phyloP scores from a whole-genome alignment of 2,797 vertebrate genomes.

The Varecia variegata region DNA sequence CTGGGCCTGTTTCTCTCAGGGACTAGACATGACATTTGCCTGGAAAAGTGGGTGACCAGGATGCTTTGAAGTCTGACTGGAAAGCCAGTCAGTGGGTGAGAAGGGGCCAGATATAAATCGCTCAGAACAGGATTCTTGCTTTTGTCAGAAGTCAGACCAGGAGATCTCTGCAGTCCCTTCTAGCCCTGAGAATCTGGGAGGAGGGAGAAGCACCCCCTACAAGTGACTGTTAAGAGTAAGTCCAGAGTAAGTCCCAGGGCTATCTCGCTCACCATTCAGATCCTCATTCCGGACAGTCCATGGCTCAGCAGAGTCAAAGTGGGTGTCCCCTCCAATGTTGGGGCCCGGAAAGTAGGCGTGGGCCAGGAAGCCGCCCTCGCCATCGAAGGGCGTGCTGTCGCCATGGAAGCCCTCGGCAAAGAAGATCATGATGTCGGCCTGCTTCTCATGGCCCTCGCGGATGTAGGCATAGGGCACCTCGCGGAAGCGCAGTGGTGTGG shows the following conservation, averaged over 20 bases:
- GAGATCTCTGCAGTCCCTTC: neutral
- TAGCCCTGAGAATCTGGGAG: neutral
- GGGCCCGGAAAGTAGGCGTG: slow-evolving; percentile 95
- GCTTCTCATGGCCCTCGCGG: slow-evolving; percentile 87
- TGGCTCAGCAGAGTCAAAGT: slow-evolving; percentile 94
- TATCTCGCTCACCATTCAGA: slow-evolving; percentile 88
- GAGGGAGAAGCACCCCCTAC: neutral
- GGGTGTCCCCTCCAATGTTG: slow-evolving; percentile 94
- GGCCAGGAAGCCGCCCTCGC: slow-evolving; percentile 94
- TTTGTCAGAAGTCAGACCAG: slow-evolving; percentile 6
- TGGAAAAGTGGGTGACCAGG: neutral
- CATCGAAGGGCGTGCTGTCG: slow-evolving; percentile 95
- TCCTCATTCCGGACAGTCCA: slow-evolving; percentile 92
- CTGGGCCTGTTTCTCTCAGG: neutral
- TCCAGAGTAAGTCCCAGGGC: neutral
- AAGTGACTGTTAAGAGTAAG: neutral
- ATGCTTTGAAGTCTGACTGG: neutral
- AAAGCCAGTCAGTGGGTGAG: neutral
- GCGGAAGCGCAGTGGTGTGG: slow-evolving; percentile 89
- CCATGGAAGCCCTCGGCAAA: slow-evolving; percentile 95
- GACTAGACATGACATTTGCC: neutral
- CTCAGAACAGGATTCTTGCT: neutral
- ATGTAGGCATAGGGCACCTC: slow-evolving; percentile 92
- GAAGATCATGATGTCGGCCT: slow-evolving; percentile 95
- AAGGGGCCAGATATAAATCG: neutral